Percentiles rank a stretch among this genome's conserved stretches.
Evolutionary conservation across 2,797 vertebrate genomes (phyloP).

Genomic region (Ceryle rudis): DNA sequence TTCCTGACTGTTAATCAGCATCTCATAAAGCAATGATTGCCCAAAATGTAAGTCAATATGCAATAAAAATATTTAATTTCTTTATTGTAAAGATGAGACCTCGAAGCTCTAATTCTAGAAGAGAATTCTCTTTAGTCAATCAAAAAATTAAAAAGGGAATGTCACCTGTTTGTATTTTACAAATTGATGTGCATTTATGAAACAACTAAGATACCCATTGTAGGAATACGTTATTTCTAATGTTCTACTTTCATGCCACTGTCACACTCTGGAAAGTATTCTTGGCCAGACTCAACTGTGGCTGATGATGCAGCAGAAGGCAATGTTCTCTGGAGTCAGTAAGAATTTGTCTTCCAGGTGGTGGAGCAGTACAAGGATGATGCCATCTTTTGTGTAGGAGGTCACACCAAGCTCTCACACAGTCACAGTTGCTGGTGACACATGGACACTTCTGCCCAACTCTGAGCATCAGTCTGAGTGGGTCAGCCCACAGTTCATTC

Average conservation of each 20-base stretch:
- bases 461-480: background rate
- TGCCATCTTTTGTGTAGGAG: slow-evolving; percentile 25
- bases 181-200: background rate
- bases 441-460: background rate
- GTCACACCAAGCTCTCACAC: background rate
- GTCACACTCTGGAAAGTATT: background rate
- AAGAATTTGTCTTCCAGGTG: background rate
- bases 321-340: background rate
- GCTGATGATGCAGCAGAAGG: slow-evolving; percentile 45
- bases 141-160: background rate
- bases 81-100: background rate
- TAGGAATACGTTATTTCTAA: background rate
- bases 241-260: background rate
- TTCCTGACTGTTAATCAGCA: slow-evolving; percentile 12
- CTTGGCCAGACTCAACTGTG: background rate
- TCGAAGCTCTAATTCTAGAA: background rate
- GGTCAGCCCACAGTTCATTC: background rate
- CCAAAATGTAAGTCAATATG: background rate
- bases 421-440: fast-evolving
- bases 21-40: background rate
- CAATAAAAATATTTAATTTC: slow-evolving; percentile 21
- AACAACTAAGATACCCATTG: background rate
- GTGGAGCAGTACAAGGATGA: background rate
- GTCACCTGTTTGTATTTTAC: background rate
- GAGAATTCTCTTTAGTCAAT: background rate